A percentile compares a stretch with the other conserved stretches of the same genome.
phyloP scores from a whole-genome alignment of 2,797 vertebrate species.

The Melopsittacus undulatus region DNA sequence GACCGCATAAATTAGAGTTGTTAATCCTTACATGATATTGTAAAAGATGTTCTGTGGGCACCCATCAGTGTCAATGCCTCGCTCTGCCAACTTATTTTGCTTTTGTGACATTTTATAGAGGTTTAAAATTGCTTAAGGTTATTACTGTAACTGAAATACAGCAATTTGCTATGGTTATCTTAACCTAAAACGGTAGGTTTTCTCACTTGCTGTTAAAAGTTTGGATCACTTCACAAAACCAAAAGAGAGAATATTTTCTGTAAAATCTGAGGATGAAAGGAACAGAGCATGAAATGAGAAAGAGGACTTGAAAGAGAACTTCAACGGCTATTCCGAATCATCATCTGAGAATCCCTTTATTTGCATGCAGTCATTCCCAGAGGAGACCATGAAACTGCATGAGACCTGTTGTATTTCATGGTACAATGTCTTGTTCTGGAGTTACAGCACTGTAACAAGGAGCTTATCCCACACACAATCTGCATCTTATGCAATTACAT shows the following conservation, averaged over 20 bases:
- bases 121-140: constrained; percentile 60
- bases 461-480: constrained; percentile 48
- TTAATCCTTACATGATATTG: constrained; percentile 58
- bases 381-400: constrained; percentile 20
- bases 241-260: constrained; percentile 44
- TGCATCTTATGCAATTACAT: constrained; percentile 26
- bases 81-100: constrained; percentile 57
- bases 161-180: constrained; percentile 48
- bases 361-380: constrained; percentile 56
- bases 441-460: constrained; percentile 12
- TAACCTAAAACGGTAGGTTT: constrained; percentile 13
- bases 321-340: neutral
- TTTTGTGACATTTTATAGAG: constrained; percentile 58
- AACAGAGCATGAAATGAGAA: constrained; percentile 62
- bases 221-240: constrained; percentile 35
- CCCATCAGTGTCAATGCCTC: constrained; percentile 46
- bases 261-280: constrained; percentile 64
- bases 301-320: constrained; percentile 61
- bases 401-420: constrained; percentile 45
- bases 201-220: constrained; percentile 35
- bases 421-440: constrained; percentile 20
- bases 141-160: constrained; percentile 57
- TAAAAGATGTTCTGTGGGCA: constrained; percentile 53
- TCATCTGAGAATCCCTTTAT: constrained; percentile 35
- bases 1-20: constrained; percentile 62